phyloP scores from a whole-genome alignment of 1,140 invertebrate species.

The Zaprionus ghesquierei region DNA sequence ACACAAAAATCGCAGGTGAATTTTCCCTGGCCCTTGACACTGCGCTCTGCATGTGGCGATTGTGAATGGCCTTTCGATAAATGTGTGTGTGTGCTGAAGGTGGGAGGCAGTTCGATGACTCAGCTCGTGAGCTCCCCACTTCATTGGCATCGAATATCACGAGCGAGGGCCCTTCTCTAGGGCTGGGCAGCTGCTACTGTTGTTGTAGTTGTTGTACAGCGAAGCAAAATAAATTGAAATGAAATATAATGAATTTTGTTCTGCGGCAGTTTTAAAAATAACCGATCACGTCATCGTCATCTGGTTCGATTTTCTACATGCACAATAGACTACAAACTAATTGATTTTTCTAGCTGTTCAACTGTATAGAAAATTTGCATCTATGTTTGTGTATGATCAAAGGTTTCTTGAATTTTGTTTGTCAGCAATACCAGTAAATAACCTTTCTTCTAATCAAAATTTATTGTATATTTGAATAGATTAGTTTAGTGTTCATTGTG shows the following conservation, averaged over 20 bases:
- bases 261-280: constrained; percentile 32
- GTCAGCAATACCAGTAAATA: not conserved
- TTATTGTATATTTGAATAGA: not conserved
- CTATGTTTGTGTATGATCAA: not conserved
- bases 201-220: not conserved
- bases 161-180: not conserved
- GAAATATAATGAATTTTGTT: constrained; percentile 17
- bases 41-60: not conserved
- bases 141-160: constrained; percentile 16
- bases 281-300: constrained; percentile 51
- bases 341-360: constrained; percentile 41
- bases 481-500: not conserved
- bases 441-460: not conserved
- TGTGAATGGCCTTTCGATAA: not conserved
- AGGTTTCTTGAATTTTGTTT: not conserved
- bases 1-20: constrained; percentile 5
- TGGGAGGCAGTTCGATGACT: constrained; percentile 23
- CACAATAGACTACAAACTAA: constrained; percentile 33
- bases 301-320: constrained; percentile 23
- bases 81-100: not conserved
- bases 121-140: constrained; percentile 10
- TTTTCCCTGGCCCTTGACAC: constrained; percentile 4
- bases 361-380: constrained; percentile 13
- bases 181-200: constrained; percentile 7
- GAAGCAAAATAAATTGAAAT: constrained; percentile 12